These are phyloP conservation scores for Magallana ariakensis DNA, from an alignment of 1,140 invertebrate genomes.

Conservation along the genomic window DNA sequence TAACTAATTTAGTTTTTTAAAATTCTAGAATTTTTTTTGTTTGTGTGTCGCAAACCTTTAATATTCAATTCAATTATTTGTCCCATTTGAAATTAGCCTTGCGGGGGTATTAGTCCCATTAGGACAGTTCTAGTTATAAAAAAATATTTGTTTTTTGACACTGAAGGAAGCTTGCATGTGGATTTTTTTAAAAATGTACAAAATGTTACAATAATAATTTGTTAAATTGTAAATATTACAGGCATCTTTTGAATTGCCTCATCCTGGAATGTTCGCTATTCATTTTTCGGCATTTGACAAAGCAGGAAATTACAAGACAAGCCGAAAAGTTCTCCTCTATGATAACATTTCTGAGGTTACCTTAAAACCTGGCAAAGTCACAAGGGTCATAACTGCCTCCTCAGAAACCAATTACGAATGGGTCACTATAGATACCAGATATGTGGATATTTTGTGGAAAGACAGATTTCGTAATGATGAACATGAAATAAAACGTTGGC, in stretches of 20 bases:
- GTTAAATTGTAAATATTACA: constrained; percentile 10
- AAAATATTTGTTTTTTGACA: no score
- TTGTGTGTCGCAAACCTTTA: no score
- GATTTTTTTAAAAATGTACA: no score
- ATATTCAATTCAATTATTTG: no score
- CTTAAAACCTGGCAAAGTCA: background rate
- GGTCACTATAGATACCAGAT: constrained; percentile 45
- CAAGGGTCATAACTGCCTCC: constrained; percentile 55
- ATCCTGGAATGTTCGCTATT: constrained; percentile 56
- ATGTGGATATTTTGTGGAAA: constrained; percentile 52
- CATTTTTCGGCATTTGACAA: constrained; percentile 60
- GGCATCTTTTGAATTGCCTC: constrained; percentile 47
- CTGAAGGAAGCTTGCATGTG: no score
- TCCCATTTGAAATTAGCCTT: no score
- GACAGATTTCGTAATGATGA: constrained; percentile 55
- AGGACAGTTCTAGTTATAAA: no score
- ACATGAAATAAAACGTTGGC: constrained; percentile 54
- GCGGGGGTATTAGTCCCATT: no score
- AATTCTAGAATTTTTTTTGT: no score
- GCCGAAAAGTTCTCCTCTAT: constrained; percentile 56
- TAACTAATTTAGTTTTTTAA: no score
- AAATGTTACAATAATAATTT: no score
- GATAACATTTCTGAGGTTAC: constrained; percentile 53
- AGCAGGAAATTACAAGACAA: constrained; percentile 61
- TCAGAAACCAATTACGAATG: constrained; percentile 36